Percentiles rank a stretch among this genome's conserved stretches.
These are phyloP conservation scores for Meghimatium bilineatum DNA, from an alignment of 2,888 invertebrate species.

Conservation along the genomic window DNA sequence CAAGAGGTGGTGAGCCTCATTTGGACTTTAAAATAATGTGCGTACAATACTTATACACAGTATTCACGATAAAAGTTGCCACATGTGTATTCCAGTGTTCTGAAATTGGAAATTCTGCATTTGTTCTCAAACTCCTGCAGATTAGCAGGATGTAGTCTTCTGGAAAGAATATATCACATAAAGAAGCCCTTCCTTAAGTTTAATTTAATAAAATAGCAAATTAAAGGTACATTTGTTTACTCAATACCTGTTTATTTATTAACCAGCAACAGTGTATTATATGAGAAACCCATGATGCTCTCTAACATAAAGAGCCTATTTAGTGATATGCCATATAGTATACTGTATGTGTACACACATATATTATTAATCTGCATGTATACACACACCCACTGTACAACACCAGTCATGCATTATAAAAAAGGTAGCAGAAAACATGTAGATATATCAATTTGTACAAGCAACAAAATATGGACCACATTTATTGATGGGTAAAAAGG, in stretches of 20 bases:
- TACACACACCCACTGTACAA: background rate
- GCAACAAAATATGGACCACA: background rate
- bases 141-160: too few relatives aligned
- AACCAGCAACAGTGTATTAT: background rate
- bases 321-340: background rate
- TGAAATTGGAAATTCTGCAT: too few relatives aligned
- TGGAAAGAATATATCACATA: too few relatives aligned
- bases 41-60: too few relatives aligned
- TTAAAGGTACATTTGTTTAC: background rate
- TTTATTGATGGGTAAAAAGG: background rate
- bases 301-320: background rate
- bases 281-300: background rate
- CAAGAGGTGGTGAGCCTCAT: too few relatives aligned
- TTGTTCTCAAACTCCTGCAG: too few relatives aligned
- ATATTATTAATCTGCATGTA: background rate
- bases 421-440: background rate
- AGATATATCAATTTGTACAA: background rate
- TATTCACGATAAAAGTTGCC: too few relatives aligned
- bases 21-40: too few relatives aligned
- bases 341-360: background rate
- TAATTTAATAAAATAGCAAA: too few relatives aligned
- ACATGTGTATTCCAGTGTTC: too few relatives aligned
- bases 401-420: background rate
- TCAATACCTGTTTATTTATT: background rate
- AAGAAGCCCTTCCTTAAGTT: too few relatives aligned